Base-by-base conservation (phyloP, 2,113 vertebrate species). In the Festucalex cinctus region DNA sequence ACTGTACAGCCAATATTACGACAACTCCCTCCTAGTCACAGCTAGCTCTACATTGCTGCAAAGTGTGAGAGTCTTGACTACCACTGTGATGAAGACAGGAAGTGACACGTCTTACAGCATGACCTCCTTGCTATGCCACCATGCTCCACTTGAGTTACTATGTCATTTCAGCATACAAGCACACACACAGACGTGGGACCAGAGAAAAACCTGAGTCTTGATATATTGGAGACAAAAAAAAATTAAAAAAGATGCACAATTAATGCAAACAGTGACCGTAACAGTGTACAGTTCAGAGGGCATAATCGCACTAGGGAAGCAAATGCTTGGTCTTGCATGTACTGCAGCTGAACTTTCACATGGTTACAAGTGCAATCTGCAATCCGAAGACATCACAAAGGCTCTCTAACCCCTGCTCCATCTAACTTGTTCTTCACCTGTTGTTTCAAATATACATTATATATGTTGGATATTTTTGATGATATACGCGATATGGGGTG, bases 71-170 rank as follows among this genome's bases (percentile, higher is more conserved):
- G 77, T 70, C 73, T 69, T 1, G 51, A 75, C 70, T 53, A 9
- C 65, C 26, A 76, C 79, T n/a, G 63, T 88, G 86, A 89, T 56
- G 76, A 74, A 73, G 74, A 89, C 76, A 70, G 66, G 75, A 75
- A 73, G 57, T 83, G 86, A 85, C 88, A 85, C 61, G 61, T 88
- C 77, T 81, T 85, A 74, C 74, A 83, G 81, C 81, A 63, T 83
- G 76, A 81, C 84, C 79, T 83, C 77, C 64, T 78, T 81, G 60
- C 73, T 68, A 28, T 79, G 64, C 79, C 77, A 83, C 79, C 76
- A 69, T 67, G 79, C 74, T 74, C 72, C 7, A 60, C 80, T 73
- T 81, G 68, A 68, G 56, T 63, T 86, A 82, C 72, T 78, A 66
- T 63, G 67, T 76, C 72, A 76, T 78, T 83, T 75, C 59, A 80